Conservation (phyloP, 2,113 vertebrate species). For the Chauna torquata region DNA sequence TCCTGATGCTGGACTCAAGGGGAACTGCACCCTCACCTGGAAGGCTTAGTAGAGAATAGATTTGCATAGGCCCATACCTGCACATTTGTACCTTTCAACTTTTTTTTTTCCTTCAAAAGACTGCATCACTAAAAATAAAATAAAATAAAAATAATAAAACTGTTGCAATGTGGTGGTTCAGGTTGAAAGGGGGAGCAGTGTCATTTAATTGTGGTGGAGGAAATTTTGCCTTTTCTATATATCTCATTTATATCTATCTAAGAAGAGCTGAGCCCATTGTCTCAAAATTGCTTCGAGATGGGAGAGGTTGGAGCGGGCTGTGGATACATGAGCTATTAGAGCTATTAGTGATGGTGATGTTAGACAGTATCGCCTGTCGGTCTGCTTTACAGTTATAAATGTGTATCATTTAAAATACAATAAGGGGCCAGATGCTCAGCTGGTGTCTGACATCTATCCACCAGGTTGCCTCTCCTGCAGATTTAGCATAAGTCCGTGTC, state of each 20-base stretch:
- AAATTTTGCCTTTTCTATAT: not conserved
- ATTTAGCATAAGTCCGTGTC: constrained; percentile 1
- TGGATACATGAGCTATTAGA: constrained; percentile 51
- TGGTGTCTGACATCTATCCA: constrained; percentile 34
- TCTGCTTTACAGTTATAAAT: constrained; percentile 69
- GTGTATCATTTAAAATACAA: constrained; percentile 60
- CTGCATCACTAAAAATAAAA: too few relatives aligned
- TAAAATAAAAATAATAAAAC: too few relatives aligned
- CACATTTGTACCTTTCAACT: not conserved
- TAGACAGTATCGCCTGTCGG: constrained; percentile 50
- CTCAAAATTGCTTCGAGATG: constrained; percentile 45
- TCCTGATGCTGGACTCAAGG: not conserved
- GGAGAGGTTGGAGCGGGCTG: constrained; percentile 4
- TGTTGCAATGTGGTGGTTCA: not conserved
- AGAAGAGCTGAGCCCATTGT: constrained; percentile 29
- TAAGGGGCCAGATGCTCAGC: constrained; percentile 46
- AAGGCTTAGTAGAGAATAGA: not conserved
- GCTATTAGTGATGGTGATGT: constrained; percentile 52
- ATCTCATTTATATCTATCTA: constrained; percentile 33
- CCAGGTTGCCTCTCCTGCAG: not conserved
- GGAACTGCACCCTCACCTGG: not conserved
- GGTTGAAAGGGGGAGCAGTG: not conserved
- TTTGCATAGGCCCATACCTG: not conserved
- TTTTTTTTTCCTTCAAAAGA: not conserved
- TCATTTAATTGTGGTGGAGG: not conserved